Evolutionary conservation across 2,113 vertebrate species (phyloP), one percentile per base, ranked within the genome.

Genomic region (Chroicocephalus ridibundus): DNA sequence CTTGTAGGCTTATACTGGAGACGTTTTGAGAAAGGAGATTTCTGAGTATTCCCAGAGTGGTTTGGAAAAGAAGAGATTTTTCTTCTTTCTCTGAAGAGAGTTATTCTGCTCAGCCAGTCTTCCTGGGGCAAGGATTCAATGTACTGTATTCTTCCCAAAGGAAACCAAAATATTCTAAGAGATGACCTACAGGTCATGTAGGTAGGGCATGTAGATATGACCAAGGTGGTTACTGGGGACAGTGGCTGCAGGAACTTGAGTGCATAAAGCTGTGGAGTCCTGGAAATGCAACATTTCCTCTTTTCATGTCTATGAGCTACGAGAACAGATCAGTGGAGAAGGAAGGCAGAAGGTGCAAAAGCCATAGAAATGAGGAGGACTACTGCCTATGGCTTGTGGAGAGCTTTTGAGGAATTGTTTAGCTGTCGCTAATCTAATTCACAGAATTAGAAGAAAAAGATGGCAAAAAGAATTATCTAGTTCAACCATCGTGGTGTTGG

Each of bases 401-500:
- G 16, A 71, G 14, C 17, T 69, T 57, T 13, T 51, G 19, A 83
- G 62, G 49, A 68, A 72, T 51, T 42, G 19, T 82, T 82, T 51
- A 88, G 32, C 47, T 60, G 42, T 72, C 47, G 71, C 54, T 82
- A 82, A 68, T n/a, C 13, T 29, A 71, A 72, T 86, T 58, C 62
- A 76, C 22, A 47, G 47, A 88, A 79, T 47, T 14, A 55, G 42
- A 93, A 68, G 16, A 29, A 90, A 90, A 71, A 44, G 16, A 29
- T 8, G 10, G 36, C 5, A 42, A 70, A 71, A 85, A 54, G 9
- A 9, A 47, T 78, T 78, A 47, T 24, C 34, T 86, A 36, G 25
- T 75, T 87, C 65, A 90, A 40, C 27, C 11, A 17, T 32, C 1
- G 0, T 18, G 31, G 9, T 1, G 0, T 24, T 70, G 54, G 16